Evolutionary conservation across 2,113 vertebrate genomes (phyloP).

Genomic region (Erinaceus europaeus): DNA sequence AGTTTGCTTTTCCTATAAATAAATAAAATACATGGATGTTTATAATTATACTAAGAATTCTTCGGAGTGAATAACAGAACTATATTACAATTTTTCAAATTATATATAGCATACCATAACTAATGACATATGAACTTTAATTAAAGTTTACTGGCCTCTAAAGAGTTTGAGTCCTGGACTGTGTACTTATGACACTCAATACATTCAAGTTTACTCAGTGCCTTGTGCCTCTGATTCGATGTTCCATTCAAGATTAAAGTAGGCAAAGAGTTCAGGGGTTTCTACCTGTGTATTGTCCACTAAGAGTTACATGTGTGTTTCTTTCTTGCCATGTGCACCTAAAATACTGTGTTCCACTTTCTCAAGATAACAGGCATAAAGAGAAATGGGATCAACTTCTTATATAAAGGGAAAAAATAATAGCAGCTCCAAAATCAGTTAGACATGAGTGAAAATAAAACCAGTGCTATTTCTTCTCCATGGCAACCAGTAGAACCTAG

Average conservation of each 20-base stretch:
- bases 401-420: neutral
- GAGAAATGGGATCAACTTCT: neutral
- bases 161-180: constrained; percentile 43
- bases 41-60: constrained; percentile 55
- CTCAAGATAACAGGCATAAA: neutral
- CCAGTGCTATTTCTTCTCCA: neutral
- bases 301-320: too few relatives aligned
- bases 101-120: constrained; percentile 61
- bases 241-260: neutral
- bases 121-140: neutral
- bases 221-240: neutral
- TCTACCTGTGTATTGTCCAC: neutral
- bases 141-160: constrained; percentile 58
- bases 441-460: neutral
- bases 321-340: neutral
- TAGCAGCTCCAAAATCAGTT: neutral
- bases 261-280: constrained; percentile 1
- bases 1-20: constrained; percentile 62
- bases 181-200: constrained; percentile 24
- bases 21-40: too few relatives aligned
- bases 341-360: neutral
- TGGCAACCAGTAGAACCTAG: neutral
- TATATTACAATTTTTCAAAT: constrained; percentile 39
- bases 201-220: neutral
- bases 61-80: constrained; percentile 60